A percentile compares a stretch with the other conserved stretches of the same genome.
Conservation (phyloP, 2,113 vertebrate species). For the Pardalotus punctatus region DNA sequence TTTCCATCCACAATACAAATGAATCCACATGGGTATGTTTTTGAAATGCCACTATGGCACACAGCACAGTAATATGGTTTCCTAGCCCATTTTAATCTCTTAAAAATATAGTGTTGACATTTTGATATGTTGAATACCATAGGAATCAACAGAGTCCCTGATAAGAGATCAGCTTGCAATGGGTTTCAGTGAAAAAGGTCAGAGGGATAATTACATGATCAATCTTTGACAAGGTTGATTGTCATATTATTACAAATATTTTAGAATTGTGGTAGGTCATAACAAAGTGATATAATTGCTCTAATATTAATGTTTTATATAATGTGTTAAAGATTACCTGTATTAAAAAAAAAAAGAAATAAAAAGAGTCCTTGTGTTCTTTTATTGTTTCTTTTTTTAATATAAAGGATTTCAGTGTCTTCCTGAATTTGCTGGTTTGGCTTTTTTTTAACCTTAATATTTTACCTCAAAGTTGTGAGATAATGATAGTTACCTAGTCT, state of each 20-base stretch:
- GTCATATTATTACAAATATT: neutral
- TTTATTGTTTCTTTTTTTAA: neutral
- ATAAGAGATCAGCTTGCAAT: neutral
- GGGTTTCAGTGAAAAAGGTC: neutral
- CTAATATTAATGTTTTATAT: neutral
- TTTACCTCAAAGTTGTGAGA: neutral
- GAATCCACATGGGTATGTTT: neutral
- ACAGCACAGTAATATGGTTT: neutral
- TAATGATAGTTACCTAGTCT: neutral
- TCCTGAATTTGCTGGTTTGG: neutral
- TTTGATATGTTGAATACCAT: neutral
- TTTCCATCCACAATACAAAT: neutral
- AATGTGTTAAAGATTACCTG: neutral
- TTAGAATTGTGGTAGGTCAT: neutral
- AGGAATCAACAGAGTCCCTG: neutral
- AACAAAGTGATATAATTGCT: neutral
- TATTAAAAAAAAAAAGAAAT: neutral
- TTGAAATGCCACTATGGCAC: neutral
- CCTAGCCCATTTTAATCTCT: neutral
- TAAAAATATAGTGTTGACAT: neutral
- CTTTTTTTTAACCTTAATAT: neutral
- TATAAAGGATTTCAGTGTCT: neutral
- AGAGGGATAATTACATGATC: neutral
- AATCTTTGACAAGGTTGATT: neutral
- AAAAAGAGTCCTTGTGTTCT: neutral